These are phyloP conservation scores for Electrona antarctica DNA, from an alignment of 2,113 vertebrate genomes.

Conservation along the genomic window DNA sequence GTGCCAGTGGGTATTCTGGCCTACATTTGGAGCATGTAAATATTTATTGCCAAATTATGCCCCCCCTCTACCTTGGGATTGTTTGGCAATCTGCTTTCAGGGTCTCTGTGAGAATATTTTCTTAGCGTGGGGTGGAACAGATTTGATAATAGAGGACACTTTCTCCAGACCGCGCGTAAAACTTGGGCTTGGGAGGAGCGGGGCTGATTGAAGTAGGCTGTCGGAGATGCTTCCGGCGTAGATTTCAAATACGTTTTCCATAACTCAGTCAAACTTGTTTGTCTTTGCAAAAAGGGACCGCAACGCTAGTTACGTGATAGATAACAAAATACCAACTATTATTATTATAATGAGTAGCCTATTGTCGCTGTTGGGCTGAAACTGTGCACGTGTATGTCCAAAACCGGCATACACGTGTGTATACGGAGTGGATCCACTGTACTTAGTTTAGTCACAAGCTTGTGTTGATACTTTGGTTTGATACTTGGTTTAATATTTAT, in stretches of 20 bases:
- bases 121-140: slow-evolving; percentile 4
- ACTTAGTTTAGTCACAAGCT: too few relatives aligned
- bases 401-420: too few relatives aligned
- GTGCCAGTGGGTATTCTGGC: slow-evolving; percentile 36
- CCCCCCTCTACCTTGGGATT: slow-evolving; percentile 37
- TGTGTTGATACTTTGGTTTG: too few relatives aligned
- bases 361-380: too few relatives aligned
- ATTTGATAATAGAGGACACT: slow-evolving; percentile 7
- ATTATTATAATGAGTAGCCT: too few relatives aligned
- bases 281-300: background rate
- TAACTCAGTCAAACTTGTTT: background rate
- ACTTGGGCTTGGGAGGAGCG: background rate
- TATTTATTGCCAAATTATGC: slow-evolving; percentile 59
- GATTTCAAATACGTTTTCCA: too few relatives aligned
- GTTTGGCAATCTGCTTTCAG: slow-evolving; percentile 28
- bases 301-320: background rate
- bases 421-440: too few relatives aligned
- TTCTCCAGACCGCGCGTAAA: background rate
- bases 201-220: too few relatives aligned
- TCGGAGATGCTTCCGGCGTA: too few relatives aligned
- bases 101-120: slow-evolving; percentile 12
- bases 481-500: too few relatives aligned
- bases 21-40: slow-evolving; percentile 50
- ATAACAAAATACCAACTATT: background rate
- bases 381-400: too few relatives aligned